phyloP scores from a whole-genome alignment of 2,797 vertebrate species.

The Sciurus vulgaris region DNA sequence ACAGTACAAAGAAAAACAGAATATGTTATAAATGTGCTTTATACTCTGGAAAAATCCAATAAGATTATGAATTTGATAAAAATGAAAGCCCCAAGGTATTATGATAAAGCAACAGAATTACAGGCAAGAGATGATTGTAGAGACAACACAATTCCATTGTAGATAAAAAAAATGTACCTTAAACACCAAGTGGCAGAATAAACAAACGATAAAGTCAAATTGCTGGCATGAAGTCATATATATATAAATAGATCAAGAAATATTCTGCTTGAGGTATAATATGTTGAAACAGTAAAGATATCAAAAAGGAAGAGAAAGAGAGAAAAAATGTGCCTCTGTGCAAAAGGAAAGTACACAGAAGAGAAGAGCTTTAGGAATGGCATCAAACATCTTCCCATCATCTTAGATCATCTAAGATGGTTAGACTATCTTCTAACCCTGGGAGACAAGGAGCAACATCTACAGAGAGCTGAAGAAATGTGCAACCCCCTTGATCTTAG shows the following conservation, averaged over 20 bases:
- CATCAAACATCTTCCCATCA: background rate
- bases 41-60: constrained; percentile 53
- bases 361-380: background rate
- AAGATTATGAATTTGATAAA: constrained; percentile 58
- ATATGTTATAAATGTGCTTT: constrained; percentile 15
- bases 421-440: background rate
- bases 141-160: background rate
- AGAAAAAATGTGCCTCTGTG: background rate
- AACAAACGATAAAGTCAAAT: constrained; percentile 46
- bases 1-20: background rate
- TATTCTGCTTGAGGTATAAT: background rate
- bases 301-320: background rate
- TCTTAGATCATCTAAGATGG: background rate
- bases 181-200: constrained; percentile 12
- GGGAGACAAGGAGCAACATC: background rate
- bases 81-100: constrained; percentile 6
- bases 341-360: background rate
- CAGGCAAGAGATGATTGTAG: background rate
- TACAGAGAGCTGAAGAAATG: background rate
- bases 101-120: constrained; percentile 43
- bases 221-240: background rate
- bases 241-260: too few relatives aligned
- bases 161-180: constrained; percentile 3
- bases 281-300: background rate
- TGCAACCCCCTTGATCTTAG: background rate